A percentile compares a stretch with the other conserved stretches of the same genome.
phyloP scores from a whole-genome alignment of 2,113 vertebrate genomes.

The Platysteira castanea region DNA sequence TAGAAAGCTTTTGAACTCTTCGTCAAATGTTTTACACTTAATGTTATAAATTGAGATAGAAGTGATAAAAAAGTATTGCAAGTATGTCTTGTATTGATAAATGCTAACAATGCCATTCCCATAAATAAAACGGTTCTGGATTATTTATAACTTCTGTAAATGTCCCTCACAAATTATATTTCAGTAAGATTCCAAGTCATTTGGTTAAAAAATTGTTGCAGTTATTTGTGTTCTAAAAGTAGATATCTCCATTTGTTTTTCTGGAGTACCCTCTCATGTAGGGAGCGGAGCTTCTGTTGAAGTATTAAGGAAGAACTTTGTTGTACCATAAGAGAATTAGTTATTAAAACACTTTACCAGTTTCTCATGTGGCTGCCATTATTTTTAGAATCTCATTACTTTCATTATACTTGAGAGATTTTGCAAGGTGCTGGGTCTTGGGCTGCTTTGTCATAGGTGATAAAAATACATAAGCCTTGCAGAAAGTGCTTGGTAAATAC shows the following conservation, averaged over 20 bases:
- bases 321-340: not conserved
- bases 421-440: not conserved
- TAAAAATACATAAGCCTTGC: not conserved
- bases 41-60: not conserved
- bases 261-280: not conserved
- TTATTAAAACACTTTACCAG: not conserved
- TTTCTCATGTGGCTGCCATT: not conserved
- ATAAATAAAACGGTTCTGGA: not conserved
- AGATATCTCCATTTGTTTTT: not conserved
- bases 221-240: not conserved
- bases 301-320: not conserved
- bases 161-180: not conserved
- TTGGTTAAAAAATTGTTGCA: not conserved
- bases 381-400: slow-evolving; percentile 35
- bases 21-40: not conserved
- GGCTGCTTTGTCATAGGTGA: not conserved
- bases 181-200: not conserved
- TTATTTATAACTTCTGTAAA: not conserved
- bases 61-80: not conserved
- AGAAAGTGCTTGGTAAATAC: not conserved
- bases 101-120: not conserved
- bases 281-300: not conserved
- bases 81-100: not conserved
- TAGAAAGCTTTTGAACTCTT: not conserved
- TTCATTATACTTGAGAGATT: slow-evolving; percentile 11